phyloP scores from a whole-genome alignment of 2,888 invertebrate genomes.

The Acanthosepion lycidas region DNA sequence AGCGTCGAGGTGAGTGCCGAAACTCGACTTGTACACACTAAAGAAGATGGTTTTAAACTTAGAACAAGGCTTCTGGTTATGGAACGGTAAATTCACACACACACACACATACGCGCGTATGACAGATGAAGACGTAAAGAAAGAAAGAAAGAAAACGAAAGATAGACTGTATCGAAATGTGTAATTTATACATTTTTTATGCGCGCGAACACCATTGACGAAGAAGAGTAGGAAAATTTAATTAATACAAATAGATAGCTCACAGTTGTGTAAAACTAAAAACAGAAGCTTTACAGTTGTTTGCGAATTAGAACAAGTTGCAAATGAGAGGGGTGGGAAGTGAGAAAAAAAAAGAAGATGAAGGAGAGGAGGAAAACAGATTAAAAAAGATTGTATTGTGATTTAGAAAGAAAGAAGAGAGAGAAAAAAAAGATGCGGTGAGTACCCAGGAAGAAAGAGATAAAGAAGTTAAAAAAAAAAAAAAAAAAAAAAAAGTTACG shows the following conservation, averaged over 20 bases:
- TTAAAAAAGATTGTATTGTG: not conserved
- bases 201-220: not conserved
- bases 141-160: not conserved
- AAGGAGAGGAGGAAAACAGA: not conserved
- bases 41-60: not conserved
- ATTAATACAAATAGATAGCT: not conserved
- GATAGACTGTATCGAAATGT: not conserved
- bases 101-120: not conserved
- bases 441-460: not conserved
- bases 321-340: not conserved
- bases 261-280: not conserved
- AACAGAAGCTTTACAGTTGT: not conserved
- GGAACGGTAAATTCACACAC: not conserved
- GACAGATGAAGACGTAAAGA: not conserved
- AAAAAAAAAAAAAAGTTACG: not conserved
- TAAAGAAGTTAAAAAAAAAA: not conserved
- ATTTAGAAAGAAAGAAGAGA: not conserved
- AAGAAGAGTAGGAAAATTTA: not conserved
- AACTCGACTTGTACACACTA: not conserved
- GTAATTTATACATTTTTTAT: not conserved
- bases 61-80: not conserved
- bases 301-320: not conserved
- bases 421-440: not conserved
- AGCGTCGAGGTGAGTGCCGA: not conserved
- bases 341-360: not conserved